Percentiles rank a stretch among this genome's conserved stretches.
Conservation (phyloP, 2,113 vertebrate species). For the Tamias sibiricus region DNA sequence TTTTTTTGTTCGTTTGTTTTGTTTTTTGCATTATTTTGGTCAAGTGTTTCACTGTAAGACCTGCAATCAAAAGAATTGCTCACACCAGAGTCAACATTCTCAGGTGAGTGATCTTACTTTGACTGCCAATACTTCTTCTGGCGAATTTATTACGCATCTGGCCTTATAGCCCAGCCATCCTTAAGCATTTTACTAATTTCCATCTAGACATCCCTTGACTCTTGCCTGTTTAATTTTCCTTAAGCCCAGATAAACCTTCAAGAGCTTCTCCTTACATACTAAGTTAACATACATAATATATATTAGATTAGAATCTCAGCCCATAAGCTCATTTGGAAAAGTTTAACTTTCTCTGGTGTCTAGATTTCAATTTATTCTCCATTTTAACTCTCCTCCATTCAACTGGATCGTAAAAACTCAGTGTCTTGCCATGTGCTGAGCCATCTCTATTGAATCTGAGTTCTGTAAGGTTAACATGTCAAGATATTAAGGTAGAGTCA, state of each 20-base stretch:
- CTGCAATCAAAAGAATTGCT: neutral
- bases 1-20: too few species aligned
- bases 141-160: neutral
- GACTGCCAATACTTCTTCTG: neutral
- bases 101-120: neutral
- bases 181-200: neutral
- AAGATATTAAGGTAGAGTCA: fast-evolving
- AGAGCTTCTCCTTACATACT: neutral
- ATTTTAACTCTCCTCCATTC: neutral
- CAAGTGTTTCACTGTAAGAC: neutral
- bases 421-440: too few species aligned
- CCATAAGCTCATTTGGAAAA: neutral
- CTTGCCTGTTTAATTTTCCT: neutral
- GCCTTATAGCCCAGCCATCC: fast-evolving
- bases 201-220: neutral
- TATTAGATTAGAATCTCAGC: neutral
- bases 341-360: neutral
- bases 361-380: neutral
- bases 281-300: neutral
- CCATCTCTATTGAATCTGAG: neutral
- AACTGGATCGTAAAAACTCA: neutral
- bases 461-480: neutral
- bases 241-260: neutral
- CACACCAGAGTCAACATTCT: neutral
- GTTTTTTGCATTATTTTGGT: too few species aligned